Percentiles rank a stretch among this genome's conserved stretches.
Evolutionary conservation across 2,797 vertebrate species (phyloP).

Genomic region (Acomys russatus): DNA sequence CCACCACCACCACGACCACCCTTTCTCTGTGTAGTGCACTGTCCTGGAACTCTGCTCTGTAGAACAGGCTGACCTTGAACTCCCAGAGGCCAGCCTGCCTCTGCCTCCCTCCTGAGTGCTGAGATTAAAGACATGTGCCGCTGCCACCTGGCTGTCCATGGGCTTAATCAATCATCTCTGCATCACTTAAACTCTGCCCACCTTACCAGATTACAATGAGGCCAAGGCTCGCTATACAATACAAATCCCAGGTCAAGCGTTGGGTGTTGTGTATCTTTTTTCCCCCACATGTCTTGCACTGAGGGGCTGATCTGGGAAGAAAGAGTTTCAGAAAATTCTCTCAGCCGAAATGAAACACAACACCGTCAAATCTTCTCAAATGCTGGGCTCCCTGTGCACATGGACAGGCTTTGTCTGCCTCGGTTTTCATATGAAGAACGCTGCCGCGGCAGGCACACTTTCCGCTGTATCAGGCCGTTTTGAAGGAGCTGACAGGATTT

Average conservation of each 20-base stretch:
- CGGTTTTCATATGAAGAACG: not conserved
- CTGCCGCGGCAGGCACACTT: not conserved
- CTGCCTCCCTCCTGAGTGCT: not conserved
- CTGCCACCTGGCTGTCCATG: not conserved
- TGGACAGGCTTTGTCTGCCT: not conserved
- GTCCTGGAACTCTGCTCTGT: not conserved
- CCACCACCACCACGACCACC: no score
- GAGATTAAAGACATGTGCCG: not conserved
- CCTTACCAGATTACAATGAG: slow-evolving; percentile 18
- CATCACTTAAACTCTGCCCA: slow-evolving; percentile 18
- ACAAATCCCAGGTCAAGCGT: slow-evolving; percentile 13
- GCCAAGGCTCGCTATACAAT: not conserved
- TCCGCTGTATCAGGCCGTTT: not conserved
- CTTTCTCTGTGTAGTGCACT: not conserved
- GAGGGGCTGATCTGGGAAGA: slow-evolving; percentile 46
- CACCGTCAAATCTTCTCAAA: slow-evolving; percentile 33
- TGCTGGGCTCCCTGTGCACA: slow-evolving; percentile 4
- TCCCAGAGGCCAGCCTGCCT: not conserved
- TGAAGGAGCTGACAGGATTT: slow-evolving; percentile 50
- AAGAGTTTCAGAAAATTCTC: slow-evolving; percentile 53
- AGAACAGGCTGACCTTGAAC: not conserved
- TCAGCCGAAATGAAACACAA: slow-evolving; percentile 33
- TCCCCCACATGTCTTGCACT: not conserved
- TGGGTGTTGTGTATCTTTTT: not conserved
- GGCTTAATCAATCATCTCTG: not conserved